phyloP scores from a whole-genome alignment of 64 coral and sea anemone genomes.

The Dendronephthya gigantea region DNA sequence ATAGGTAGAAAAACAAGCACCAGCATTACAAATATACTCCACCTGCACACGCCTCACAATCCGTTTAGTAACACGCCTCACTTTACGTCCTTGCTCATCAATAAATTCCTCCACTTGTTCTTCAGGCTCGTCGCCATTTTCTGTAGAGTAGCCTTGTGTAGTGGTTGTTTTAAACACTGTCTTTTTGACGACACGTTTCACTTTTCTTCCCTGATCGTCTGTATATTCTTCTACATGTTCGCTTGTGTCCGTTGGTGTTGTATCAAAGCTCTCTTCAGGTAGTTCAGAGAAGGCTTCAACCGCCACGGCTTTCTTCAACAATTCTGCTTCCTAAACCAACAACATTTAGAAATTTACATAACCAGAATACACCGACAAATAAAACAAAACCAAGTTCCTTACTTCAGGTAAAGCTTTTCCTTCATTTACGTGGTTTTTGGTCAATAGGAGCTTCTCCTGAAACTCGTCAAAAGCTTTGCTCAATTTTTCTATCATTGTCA shows the following conservation, averaged over 20 bases:
- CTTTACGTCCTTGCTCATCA: slow-evolving; percentile 68
- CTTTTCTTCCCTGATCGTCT: slow-evolving; percentile 33
- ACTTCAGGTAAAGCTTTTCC: neutral
- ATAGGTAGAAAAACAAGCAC: no score
- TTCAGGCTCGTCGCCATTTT: slow-evolving; percentile 22
- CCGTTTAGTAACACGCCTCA: slow-evolving; percentile 47
- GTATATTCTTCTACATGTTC: slow-evolving; percentile 64
- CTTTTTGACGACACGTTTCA: slow-evolving; percentile 24
- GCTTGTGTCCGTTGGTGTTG: slow-evolving; percentile 25
- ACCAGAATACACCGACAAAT: neutral
- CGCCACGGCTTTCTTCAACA: neutral
- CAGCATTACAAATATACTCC: no score
- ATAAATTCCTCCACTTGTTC: slow-evolving; percentile 36
- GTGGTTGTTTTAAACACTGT: neutral
- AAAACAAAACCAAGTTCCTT: neutral
- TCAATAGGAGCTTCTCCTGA: slow-evolving; percentile 17
- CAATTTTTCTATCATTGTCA: slow-evolving; percentile 29
- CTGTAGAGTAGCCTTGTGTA: neutral
- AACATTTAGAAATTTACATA: no score
- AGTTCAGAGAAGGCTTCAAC: neutral
- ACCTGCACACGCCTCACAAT: slow-evolving; percentile 25
- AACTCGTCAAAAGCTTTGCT: slow-evolving; percentile 42
- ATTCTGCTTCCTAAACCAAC: neutral
- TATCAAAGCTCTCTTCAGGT: neutral
- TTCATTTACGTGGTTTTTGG: neutral